Percentiles rank a stretch among this genome's conserved stretches.
These are phyloP conservation scores for Phyllotis vaccarum DNA, from an alignment of 2,797 vertebrate genomes.

Conservation along the genomic window DNA sequence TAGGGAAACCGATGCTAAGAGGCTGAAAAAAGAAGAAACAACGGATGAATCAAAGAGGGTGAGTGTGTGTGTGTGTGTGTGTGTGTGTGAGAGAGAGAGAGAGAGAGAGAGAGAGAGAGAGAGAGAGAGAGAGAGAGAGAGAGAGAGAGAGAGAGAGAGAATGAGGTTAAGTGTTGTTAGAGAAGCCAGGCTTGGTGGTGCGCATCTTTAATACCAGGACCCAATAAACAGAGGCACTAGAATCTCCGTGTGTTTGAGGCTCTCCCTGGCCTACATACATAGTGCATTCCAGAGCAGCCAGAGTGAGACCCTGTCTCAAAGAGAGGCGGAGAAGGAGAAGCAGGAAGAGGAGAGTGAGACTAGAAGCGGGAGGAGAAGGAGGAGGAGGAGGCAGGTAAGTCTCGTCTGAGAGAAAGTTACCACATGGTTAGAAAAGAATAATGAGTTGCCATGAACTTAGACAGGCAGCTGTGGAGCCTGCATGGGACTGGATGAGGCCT, in stretches of 20 bases:
- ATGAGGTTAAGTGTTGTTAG: not conserved
- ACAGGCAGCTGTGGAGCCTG: no score
- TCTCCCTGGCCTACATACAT: not conserved
- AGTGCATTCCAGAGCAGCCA: not conserved
- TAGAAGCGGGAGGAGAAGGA: not conserved
- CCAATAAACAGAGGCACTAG: not conserved
- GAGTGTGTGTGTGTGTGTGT: not conserved
- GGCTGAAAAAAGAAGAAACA: not conserved
- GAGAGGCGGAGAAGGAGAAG: not conserved
- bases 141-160: not conserved
- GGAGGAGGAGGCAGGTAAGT: not conserved
- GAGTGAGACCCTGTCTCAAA: not conserved
- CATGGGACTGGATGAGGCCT: no score
- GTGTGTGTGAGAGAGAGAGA: not conserved
- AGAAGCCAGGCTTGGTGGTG: not conserved
- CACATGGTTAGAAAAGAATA: not conserved
- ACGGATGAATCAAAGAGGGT: not conserved
- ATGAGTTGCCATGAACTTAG: not conserved
- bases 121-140: not conserved
- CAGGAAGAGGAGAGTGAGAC: not conserved
- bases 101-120: no score
- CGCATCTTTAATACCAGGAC: not conserved
- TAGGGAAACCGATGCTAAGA: conserved; percentile 12
- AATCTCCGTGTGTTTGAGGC: not conserved
- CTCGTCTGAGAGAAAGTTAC: not conserved